Base-by-base conservation (phyloP, 1,140 invertebrate species). In the Nylanderia fulva region DNA sequence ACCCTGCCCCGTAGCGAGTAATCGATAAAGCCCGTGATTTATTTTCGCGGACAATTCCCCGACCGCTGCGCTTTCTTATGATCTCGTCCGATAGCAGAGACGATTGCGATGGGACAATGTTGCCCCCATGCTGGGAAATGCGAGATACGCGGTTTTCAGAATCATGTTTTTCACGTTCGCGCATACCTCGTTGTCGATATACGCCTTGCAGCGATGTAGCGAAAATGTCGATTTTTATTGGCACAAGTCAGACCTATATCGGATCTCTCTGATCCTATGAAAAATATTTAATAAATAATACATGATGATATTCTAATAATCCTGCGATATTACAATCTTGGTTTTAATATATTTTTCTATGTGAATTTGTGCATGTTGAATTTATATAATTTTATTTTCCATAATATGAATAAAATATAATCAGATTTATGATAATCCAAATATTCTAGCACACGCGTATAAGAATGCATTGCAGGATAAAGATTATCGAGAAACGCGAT, bases 1-100 rank as follows among this genome's bases (percentile, higher is more conserved):
- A 33, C 60, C 4, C 72, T 60, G 21, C 60, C 24, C 58, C 48
- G n/a, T 48, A 11, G 56, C 13, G 88, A 77, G 75, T 54, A 88
- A 89, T 89, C 87, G 87, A 89, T 88, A 84, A 69, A 86, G 87
- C 48, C 48, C 72, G 88, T 86, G 85, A 89, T 88, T 89, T 88
- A 84, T 79, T 86, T 61, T 48, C 52, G 54, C 52, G 27, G 21
- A 69, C 68, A 72, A 85, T 88, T n/a, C 68, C 63, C 61, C 64
- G 54, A 27, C 8, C 48, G 18, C 18, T 52, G 52, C 42, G 39
- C 29, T 60, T 88, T 84, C 85, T 87, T 66, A 61, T 56, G 27
- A 29, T 68, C 61, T 18, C n/a, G 52, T 1, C 21, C 24, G 29
- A 80, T 42, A 45, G 3, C 27, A 18, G 36, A 45, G n/a, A 33